Conservation (phyloP, 2,797 vertebrate genomes). For the Pteropus rufus region DNA sequence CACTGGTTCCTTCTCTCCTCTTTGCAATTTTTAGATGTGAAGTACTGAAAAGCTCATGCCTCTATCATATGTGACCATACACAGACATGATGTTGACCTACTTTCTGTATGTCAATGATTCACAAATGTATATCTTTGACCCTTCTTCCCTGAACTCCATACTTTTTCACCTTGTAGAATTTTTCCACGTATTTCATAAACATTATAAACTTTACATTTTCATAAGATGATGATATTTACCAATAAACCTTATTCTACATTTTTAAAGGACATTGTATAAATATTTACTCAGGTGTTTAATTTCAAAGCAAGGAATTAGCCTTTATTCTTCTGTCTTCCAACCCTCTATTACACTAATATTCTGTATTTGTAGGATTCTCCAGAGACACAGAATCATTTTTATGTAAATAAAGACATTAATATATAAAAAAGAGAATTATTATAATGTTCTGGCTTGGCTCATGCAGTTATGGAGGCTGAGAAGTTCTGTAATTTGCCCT, state of each 20-base stretch:
- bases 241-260: neutral
- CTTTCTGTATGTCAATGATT: neutral
- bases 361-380: neutral
- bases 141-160: neutral
- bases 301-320: neutral
- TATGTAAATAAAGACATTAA: neutral
- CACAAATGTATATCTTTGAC: neutral
- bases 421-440: neutral
- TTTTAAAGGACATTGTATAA: neutral
- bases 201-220: neutral
- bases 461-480: neutral
- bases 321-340: neutral
- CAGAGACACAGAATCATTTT: neutral
- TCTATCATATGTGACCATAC: neutral
- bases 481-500: neutral
- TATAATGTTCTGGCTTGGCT: neutral
- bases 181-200: neutral
- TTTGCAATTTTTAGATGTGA: neutral
- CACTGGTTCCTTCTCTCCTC: neutral
- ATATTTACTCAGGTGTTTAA: neutral
- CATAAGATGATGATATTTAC: neutral
- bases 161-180: neutral
- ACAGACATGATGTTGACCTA: neutral
- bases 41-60: neutral
- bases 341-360: neutral